Conservation (phyloP, 2,113 vertebrate genomes). For the Cepphus grylle region DNA sequence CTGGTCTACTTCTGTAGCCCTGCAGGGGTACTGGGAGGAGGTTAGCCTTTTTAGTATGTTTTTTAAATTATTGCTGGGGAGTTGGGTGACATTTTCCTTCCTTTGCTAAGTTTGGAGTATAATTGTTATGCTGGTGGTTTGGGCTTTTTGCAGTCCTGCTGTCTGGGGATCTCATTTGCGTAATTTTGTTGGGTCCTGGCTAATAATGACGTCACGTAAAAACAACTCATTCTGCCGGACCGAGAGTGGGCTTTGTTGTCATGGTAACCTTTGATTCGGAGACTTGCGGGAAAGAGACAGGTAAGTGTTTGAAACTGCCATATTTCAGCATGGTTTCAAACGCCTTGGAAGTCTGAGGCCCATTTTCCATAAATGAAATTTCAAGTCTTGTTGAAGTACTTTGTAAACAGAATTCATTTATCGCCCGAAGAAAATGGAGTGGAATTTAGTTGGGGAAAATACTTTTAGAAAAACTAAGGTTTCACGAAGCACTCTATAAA, state of each 20-base stretch:
- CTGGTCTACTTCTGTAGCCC: neutral
- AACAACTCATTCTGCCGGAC: constrained; percentile 14
- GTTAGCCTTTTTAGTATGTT: rapidly evolving
- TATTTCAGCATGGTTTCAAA: constrained; percentile 43
- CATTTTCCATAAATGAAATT: constrained; percentile 34
- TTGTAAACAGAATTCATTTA: constrained; percentile 47
- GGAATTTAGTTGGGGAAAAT: neutral
- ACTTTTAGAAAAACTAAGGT: neutral
- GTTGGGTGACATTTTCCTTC: neutral
- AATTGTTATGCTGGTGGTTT: neutral
- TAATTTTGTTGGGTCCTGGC: constrained; percentile 8
- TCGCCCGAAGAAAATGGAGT: neutral
- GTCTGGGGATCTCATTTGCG: constrained; percentile 12
- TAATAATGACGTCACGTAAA: neutral
- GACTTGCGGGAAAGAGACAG: constrained; percentile 1
- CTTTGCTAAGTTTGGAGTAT: neutral
- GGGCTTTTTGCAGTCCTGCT: neutral
- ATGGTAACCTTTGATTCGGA: constrained; percentile 52
- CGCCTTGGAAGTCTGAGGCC: neutral
- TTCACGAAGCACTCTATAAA: neutral
- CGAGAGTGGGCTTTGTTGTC: constrained; percentile 5
- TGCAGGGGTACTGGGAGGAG: neutral
- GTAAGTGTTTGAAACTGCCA: constrained; percentile 61
- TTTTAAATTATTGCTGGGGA: neutral
- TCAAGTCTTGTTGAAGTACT: constrained; percentile 36